phyloP scores from a whole-genome alignment of 2,888 invertebrate genomes.

The Apantesis nais region DNA sequence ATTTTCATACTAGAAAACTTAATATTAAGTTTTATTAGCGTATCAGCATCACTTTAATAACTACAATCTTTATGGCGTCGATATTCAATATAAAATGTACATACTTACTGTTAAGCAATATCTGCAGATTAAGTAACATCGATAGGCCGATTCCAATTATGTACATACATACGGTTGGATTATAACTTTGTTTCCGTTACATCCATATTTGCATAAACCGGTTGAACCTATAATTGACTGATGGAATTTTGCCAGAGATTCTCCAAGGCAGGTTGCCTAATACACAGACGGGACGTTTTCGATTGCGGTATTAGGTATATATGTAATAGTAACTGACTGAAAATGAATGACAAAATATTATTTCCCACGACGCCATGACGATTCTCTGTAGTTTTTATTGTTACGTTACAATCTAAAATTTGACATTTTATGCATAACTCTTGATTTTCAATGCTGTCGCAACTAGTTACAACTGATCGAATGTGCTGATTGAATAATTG shows the following conservation, averaged over 20 bases:
- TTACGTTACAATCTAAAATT: constrained; percentile 37
- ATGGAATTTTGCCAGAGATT: constrained; percentile 22
- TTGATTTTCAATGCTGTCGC: not conserved
- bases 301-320: constrained; percentile 31
- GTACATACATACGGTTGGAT: constrained; percentile 26
- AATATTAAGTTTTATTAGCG: not conserved
- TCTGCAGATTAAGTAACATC: constrained; percentile 29
- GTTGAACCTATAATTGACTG: constrained; percentile 26
- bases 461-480: not conserved
- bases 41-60: not conserved
- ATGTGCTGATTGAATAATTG: too few species aligned
- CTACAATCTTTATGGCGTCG: constrained; percentile 29
- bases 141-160: constrained; percentile 31
- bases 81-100: constrained; percentile 34
- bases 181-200: constrained; percentile 33
- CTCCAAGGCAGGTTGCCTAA: constrained; percentile 19
- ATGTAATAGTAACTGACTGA: not conserved
- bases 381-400: constrained; percentile 24
- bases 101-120: constrained; percentile 30
- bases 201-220: constrained; percentile 43
- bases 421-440: not conserved
- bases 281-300: constrained; percentile 18
- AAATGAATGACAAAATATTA: constrained; percentile 53
- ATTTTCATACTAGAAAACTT: too few species aligned
- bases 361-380: constrained; percentile 55